phyloP scores from a whole-genome alignment of 2,113 vertebrate genomes.

The Capreolus pygargus region DNA sequence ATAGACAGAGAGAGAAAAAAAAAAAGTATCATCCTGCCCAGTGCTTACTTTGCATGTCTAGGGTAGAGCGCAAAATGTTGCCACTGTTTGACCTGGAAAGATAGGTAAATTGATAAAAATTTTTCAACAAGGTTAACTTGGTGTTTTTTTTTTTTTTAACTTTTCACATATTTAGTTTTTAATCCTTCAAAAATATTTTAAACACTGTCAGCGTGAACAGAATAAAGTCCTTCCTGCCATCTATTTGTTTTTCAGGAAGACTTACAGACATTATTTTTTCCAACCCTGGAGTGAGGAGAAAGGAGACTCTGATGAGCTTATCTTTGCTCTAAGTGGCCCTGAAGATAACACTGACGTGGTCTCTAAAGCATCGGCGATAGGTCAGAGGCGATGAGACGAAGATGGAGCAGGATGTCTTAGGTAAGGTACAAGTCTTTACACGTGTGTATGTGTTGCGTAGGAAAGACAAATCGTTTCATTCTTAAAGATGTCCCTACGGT shows the following conservation, averaged over 20 bases:
- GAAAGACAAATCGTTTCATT: neutral
- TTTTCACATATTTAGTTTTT: neutral
- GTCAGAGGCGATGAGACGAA: slow-evolving; percentile 47
- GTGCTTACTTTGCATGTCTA: slow-evolving; percentile 56
- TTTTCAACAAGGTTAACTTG: neutral
- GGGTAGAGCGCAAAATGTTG: slow-evolving; percentile 50
- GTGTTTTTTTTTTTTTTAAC: neutral
- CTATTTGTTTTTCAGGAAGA: slow-evolving; percentile 8
- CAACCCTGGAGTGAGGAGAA: slow-evolving; percentile 44
- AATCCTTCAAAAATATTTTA: slow-evolving; percentile 7
- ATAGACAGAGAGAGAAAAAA: neutral
- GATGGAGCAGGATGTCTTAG: neutral
- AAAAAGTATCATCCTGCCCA: slow-evolving; percentile 17
- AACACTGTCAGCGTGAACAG: neutral
- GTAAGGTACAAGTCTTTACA: neutral
- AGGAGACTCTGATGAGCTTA: slow-evolving; percentile 52
- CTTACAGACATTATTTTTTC: slow-evolving; percentile 61
- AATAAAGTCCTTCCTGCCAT: neutral
- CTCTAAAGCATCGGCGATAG: neutral
- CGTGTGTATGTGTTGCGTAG: neutral
- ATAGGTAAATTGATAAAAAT: neutral
- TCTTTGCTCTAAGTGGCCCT: slow-evolving; percentile 51
- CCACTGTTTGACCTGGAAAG: slow-evolving; percentile 18
- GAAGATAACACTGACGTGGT: slow-evolving; percentile 50
- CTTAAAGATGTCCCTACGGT: neutral